phyloP scores from a whole-genome alignment of 2,888 invertebrate genomes.

The Apocheima hispidaria region DNA sequence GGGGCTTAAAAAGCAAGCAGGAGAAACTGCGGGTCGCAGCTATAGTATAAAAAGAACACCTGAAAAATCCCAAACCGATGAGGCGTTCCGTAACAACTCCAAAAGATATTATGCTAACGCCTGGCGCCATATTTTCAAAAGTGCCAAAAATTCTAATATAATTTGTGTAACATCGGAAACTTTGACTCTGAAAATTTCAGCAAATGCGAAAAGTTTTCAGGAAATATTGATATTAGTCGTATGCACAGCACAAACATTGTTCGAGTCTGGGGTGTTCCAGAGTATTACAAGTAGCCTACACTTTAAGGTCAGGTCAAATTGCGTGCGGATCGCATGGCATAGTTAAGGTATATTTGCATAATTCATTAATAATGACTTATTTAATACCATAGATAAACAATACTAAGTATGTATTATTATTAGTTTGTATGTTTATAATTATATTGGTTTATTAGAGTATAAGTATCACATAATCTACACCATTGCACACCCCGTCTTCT shows the following conservation, averaged over 20 bases:
- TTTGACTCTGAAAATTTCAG: slow-evolving; percentile 33
- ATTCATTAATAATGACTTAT: too few relatives aligned
- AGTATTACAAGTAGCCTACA: slow-evolving; percentile 15
- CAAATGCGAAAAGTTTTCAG: slow-evolving; percentile 37
- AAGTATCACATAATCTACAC: too few relatives aligned
- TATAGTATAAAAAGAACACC: not conserved
- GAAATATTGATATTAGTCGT: slow-evolving; percentile 42
- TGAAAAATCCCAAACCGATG: slow-evolving; percentile 8
- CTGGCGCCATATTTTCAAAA: slow-evolving; percentile 42
- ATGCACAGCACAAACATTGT: slow-evolving; percentile 45
- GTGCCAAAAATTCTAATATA: slow-evolving; percentile 42
- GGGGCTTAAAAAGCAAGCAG: too few relatives aligned
- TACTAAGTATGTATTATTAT: too few relatives aligned
- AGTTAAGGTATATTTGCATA: not conserved
- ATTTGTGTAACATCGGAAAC: slow-evolving; percentile 41
- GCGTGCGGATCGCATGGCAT: not conserved
- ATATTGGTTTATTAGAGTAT: too few relatives aligned
- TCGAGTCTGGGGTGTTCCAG: slow-evolving; percentile 11
- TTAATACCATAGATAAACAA: too few relatives aligned
- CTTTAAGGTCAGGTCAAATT: not conserved
- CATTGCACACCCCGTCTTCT: too few relatives aligned
- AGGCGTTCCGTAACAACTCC: slow-evolving; percentile 15
- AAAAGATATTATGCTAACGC: slow-evolving; percentile 31
- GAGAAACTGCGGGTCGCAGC: too few relatives aligned
- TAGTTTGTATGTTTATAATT: too few relatives aligned